Evolutionary conservation across 2,888 invertebrate genomes (phyloP).

Genomic region (Caenorhabditis sinica): DNA sequence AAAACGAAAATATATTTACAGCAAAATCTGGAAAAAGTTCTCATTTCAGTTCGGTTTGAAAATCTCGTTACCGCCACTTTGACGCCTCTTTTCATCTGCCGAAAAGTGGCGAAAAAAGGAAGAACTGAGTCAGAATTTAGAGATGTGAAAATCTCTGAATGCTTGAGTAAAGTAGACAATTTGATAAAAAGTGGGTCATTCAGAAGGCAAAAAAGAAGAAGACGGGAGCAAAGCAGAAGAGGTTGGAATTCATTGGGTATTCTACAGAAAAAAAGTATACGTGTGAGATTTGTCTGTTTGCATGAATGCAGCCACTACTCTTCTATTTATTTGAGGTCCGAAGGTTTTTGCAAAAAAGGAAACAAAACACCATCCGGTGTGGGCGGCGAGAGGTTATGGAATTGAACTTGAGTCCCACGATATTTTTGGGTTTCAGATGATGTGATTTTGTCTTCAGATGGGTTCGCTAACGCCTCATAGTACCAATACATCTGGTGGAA

Average conservation of each 20-base stretch:
- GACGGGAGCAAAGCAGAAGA: background rate
- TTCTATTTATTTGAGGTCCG: slow-evolving; percentile 33
- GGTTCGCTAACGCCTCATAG: background rate
- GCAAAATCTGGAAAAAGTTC: slow-evolving; percentile 27
- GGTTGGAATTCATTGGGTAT: slow-evolving; percentile 13
- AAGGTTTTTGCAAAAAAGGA: slow-evolving; percentile 28
- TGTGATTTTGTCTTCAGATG: slow-evolving; percentile 11
- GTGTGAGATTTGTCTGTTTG: slow-evolving; percentile 26
- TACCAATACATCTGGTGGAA: background rate
- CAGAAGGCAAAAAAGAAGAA: slow-evolving; percentile 9
- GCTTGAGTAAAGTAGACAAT: slow-evolving; percentile 30
- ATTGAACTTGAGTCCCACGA: slow-evolving; percentile 35
- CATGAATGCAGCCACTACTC: slow-evolving; percentile 12
- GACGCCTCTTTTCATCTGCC: slow-evolving; percentile 32
- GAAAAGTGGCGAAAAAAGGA: slow-evolving; percentile 14
- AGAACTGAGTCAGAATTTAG: slow-evolving; percentile 39
- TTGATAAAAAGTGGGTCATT: slow-evolving; percentile 51
- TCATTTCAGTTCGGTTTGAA: slow-evolving; percentile 29
- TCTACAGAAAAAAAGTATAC: slow-evolving; percentile 22
- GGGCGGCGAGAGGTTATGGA: slow-evolving; percentile 24
- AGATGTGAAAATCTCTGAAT: slow-evolving; percentile 35
- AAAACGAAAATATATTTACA: slow-evolving; percentile 40
- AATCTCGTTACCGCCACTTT: slow-evolving; percentile 52
- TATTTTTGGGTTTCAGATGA: background rate
- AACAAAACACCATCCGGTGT: slow-evolving; percentile 45